Evolutionary conservation across 2,888 invertebrate genomes (phyloP), one percentile per base, ranked within the genome.

Genomic region (Entomobrya proxima): DNA sequence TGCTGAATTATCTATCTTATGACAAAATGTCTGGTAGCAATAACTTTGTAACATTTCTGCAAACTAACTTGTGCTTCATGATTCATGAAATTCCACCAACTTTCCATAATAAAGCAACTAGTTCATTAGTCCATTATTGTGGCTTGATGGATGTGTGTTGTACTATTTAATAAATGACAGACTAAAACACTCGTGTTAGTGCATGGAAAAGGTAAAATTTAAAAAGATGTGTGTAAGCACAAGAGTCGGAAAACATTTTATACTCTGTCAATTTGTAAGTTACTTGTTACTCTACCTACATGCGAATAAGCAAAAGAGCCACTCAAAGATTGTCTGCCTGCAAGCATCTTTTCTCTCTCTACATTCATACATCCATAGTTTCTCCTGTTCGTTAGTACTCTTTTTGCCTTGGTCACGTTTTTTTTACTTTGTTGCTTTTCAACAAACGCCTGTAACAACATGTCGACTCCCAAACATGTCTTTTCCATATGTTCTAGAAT

Each of bases 101-200:
- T 67, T 72, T 64, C 64, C 64, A 32, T 64, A 35, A 64, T 35
- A 18, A 18, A 61, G 2, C 64, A 61, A 35, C 64, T 78, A 50
- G 47, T 78, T 78, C 78, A 64, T 78, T 78, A 78, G 78, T 64
- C 47, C 18, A 78, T 40, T 78, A 47, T 67, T 47, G 58, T 67
- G 37, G 13, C n/a, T n/a, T 37, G 40, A 18, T 64, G 67, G 37
- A 67, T 40, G 40, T 64, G 32, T 40, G 2, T 21, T 21, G 21
- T 35, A 40, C 67, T 40, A 35, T 67, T 35, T 67, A 67, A 67
- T 67, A 40, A 67, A 40, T 40, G 40, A 67, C 67, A 67, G 40
- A 21, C 67, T n/a, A n/a, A 18, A 67, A 67, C 2, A 67, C 67
- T 37, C 32, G 3, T 11, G 11, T 27, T 61, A 15, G 61, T 7